Base-by-base conservation (phyloP, 2,113 vertebrate genomes). In the Eidolon helvum region DNA sequence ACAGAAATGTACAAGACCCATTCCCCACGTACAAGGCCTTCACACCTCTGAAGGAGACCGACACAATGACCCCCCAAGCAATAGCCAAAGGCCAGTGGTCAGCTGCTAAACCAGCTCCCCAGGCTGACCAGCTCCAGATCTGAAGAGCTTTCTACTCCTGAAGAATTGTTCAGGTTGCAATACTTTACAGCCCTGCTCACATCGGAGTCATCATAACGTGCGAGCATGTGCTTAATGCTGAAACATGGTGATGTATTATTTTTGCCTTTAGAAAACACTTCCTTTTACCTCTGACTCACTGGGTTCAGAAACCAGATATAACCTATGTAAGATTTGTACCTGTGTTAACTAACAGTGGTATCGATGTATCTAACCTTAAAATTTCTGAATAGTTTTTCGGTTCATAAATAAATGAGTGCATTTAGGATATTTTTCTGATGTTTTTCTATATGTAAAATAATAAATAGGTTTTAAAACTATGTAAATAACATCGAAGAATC, bases 191-290 rank as follows among this genome's bases (percentile, higher is more conserved):
- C 21, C 26, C 74, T 11, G 0, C n/a, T 48, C 26, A n/a, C 33
- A 2, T 19, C 33, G 28, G 65, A 59, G 38, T 55, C 71, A 57
- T 24, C 19, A 12, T 5, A 4, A 6, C 1, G 6, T 14, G 35
- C 10, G 30, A 2, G 8, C 7, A 4, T 1, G 7, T 1, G 1
- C 43, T 38, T 9, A 1, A 53, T 66, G 78, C 22, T 78, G 12
- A 8, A 63, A 83, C 50, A 12, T 5, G 0, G 35, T 6, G 0
- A 14, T 53, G 38, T 72, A 5, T 22, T 26, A 12, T 9, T 59
- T 78, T 66, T 43, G 50, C 69, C 72, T 77, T 77, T 71, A 24
- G 77, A 87, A 78, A 63, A 48, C 80, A 30, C 65, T n/a, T 74
- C 57, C 57, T 16, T 90, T 74, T 55, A 45, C 33, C 87, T 91